Base-by-base conservation (phyloP, 2,888 invertebrate genomes). In the Drosophila anomalata region DNA sequence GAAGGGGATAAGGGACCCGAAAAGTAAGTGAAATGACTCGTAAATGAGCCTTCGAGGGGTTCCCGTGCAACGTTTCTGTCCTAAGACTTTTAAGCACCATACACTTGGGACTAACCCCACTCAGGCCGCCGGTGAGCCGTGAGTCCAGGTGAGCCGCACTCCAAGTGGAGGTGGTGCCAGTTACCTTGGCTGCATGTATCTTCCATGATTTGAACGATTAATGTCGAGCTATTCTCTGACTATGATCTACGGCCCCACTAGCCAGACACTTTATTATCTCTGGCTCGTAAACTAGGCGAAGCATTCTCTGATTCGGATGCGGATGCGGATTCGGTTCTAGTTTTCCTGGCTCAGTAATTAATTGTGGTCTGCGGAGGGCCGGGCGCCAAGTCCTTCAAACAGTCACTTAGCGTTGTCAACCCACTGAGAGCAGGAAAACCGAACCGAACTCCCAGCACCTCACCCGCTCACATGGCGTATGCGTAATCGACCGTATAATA, bases 11-110 rank as follows among this genome's bases (percentile, higher is more conserved):
- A 36, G 36, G 14, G 7, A 50, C 22, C 46, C 66, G 42, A 61
- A 66, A 75, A 77, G 58, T 50, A 75, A 73, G 24, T 69, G 75
- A 77, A 82, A 77, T 79, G 82, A 75, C 79, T 79, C 69, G 75
- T 48, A 70, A 58, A 60, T 62, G 75, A 42, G 44, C 24, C 56
- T 65, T 59, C 9, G 41, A 63, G 54, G 41, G 68, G 36, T 59
- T 73, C 69, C 61, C 70, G 58, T 55, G 60, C 77, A 57, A 77
- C 76, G 68, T 73, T 54, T 29, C 54, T 29, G 68, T 78, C 53
- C 72, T 79, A 79, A 79, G 75, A 56, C 50, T 42, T 47, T 62
- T 58, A 58, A 71, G 71, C 61, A 70, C 42, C 66, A 67, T 51
- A 67, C 66, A 67, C 57, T 57, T 57, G 57, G 66, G 67, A 65